Evolutionary conservation across 92 coral and sea anemone species (phyloP).

Genomic region (Hydrozoanthus gracilis): DNA sequence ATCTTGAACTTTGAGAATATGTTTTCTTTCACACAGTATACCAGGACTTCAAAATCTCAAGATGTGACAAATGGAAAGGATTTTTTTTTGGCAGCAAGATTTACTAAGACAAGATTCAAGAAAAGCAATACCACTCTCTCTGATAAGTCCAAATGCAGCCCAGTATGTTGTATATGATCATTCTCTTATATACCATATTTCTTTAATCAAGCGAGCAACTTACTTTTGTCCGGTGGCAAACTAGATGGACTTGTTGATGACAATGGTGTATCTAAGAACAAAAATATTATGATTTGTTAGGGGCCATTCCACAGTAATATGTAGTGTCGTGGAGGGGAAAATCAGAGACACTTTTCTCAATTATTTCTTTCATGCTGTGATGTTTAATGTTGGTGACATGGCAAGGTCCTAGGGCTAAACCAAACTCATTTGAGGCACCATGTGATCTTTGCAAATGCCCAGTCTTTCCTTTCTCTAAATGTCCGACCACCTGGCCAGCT

Average conservation of each 20-base stretch:
- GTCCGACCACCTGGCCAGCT: too few relatives aligned
- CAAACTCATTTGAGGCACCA: too few relatives aligned
- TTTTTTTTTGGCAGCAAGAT: constrained; percentile 41
- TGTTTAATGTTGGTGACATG: too few relatives aligned
- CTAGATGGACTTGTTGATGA: constrained; percentile 49
- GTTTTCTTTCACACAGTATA: constrained; percentile 37
- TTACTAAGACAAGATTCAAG: constrained; percentile 46
- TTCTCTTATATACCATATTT: constrained; percentile 45
- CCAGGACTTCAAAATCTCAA: constrained; percentile 16
- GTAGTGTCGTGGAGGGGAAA: too few relatives aligned
- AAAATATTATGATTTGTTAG: constrained; percentile 43
- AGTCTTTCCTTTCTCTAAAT: too few relatives aligned
- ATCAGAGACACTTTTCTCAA: too few relatives aligned
- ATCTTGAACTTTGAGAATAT: constrained; percentile 45
- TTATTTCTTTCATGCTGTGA: too few relatives aligned
- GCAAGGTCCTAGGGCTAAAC: too few relatives aligned
- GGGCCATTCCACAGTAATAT: too few relatives aligned
- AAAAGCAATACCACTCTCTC: constrained; percentile 39
- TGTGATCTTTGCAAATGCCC: too few relatives aligned
- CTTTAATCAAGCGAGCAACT: constrained; percentile 39
- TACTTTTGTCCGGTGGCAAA: constrained; percentile 41
- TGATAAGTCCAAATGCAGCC: constrained; percentile 45
- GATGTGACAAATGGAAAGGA: constrained; percentile 41
- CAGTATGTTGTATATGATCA: constrained; percentile 38
- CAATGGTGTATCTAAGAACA: constrained; percentile 42